Evolutionary conservation across 2,113 vertebrate species (phyloP).

Genomic region (Sisor rabdophorus): DNA sequence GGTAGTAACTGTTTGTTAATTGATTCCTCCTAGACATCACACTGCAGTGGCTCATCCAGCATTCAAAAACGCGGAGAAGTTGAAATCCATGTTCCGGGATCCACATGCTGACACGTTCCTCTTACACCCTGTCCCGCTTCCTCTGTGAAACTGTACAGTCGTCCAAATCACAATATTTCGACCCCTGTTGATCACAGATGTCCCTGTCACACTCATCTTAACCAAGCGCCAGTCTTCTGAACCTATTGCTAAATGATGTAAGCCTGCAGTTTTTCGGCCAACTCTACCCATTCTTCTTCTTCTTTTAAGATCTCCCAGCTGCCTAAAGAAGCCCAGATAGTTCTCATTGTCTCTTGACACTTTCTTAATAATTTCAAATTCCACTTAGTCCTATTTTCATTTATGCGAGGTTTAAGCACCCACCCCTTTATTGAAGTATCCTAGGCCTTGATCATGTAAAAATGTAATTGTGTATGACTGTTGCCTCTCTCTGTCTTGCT

Average conservation of each 20-base stretch:
- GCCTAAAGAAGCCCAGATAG: slow-evolving; percentile 26
- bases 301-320: slow-evolving; percentile 5
- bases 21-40: slow-evolving; percentile 65
- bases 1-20: not conserved
- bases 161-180: slow-evolving; percentile 52
- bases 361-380: not conserved
- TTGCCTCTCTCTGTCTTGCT: slow-evolving; percentile 34
- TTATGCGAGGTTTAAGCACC: slow-evolving; percentile 19
- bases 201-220: slow-evolving; percentile 10
- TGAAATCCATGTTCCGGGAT: slow-evolving; percentile 60
- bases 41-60: slow-evolving; percentile 85
- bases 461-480: slow-evolving; percentile 38
- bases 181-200: slow-evolving; percentile 21
- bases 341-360: not conserved
- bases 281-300: not conserved
- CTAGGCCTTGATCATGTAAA: slow-evolving; percentile 37
- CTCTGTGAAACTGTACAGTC: slow-evolving; percentile 62
- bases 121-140: slow-evolving; percentile 56
- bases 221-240: slow-evolving; percentile 21
- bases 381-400: slow-evolving; percentile 18
- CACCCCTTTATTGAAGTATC: slow-evolving; percentile 7
- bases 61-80: slow-evolving; percentile 81
- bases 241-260: slow-evolving; percentile 39
- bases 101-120: slow-evolving; percentile 61
- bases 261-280: slow-evolving; percentile 14